phyloP scores from a whole-genome alignment of 2,797 vertebrate species.

The Platyrinchus mystaceus region DNA sequence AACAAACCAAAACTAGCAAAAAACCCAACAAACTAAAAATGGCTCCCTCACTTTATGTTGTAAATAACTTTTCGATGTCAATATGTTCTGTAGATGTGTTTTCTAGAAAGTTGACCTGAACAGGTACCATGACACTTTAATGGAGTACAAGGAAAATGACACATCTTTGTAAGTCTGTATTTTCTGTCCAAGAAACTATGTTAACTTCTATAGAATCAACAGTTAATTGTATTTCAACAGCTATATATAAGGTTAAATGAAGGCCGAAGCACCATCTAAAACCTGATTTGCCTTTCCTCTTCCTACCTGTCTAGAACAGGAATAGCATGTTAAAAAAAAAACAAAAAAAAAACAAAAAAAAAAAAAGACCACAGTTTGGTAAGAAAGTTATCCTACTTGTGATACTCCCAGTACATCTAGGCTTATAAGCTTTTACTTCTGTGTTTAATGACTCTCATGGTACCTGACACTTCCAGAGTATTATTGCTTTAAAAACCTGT shows the following conservation, averaged over 20 bases:
- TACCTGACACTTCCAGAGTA: not conserved
- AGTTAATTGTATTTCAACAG: not conserved
- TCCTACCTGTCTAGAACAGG: not conserved
- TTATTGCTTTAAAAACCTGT: not conserved
- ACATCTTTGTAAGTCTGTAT: rapidly evolving
- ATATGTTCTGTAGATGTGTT: not conserved
- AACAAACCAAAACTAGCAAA: not conserved
- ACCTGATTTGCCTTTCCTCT: not conserved
- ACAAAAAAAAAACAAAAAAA: not conserved
- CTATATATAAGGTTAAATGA: not conserved
- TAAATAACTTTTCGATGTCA: not conserved
- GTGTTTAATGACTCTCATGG: not conserved
- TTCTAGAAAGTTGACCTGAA: not conserved
- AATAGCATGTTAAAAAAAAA: not conserved
- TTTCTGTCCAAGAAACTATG: not conserved
- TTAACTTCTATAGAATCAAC: not conserved
- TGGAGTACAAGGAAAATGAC: not conserved
- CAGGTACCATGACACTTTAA: not conserved
- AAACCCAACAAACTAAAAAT: not conserved
- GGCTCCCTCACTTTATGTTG: not conserved
- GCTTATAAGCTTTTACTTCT: not conserved
- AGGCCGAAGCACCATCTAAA: not conserved
- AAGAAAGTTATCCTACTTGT: not conserved
- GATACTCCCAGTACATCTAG: not conserved
- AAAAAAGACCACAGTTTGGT: not conserved